These are phyloP conservation scores for Lytechinus variegatus DNA, from an alignment of 35 echinoderm and acorn worm genomes.

Conservation along the genomic window DNA sequence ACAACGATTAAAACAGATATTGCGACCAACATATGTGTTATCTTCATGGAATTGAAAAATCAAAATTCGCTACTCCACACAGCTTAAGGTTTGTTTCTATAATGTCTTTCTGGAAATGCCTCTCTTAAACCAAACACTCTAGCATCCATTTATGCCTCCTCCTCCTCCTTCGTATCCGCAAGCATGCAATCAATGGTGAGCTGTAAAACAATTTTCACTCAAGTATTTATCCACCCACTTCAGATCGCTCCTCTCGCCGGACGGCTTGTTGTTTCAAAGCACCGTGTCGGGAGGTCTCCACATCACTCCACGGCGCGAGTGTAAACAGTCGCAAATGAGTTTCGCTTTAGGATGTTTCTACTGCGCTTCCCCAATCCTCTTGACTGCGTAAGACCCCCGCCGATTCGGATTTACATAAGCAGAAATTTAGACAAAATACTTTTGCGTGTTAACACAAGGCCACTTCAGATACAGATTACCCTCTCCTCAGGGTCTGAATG, in stretches of 20 bases:
- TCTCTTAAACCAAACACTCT: slow-evolving; percentile 16
- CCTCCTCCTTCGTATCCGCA: neutral
- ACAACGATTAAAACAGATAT: neutral
- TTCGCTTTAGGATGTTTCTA: slow-evolving; percentile 18
- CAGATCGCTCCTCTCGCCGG: neutral
- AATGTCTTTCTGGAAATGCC: neutral
- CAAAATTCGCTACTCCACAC: neutral
- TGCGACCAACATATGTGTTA: neutral
- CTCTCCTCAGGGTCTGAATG: neutral
- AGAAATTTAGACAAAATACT: neutral
- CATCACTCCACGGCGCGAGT: neutral
- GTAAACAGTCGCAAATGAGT: slow-evolving; percentile 38
- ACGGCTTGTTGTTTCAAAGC: slow-evolving; percentile 10
- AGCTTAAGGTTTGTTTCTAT: neutral
- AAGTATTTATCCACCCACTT: slow-evolving; percentile 35
- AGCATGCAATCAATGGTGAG: slow-evolving; percentile 15
- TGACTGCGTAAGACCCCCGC: neutral
- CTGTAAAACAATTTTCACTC: slow-evolving; percentile 43
- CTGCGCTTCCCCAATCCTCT: neutral
- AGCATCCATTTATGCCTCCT: slow-evolving; percentile 18
- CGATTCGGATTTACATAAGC: neutral
- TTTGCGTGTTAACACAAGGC: neutral
- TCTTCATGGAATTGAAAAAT: neutral
- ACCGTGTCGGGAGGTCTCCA: neutral
- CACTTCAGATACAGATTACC: neutral